Percentiles rank a stretch among this genome's conserved stretches.
These are phyloP conservation scores for Trachymyrmex septentrionalis DNA, from an alignment of 1,140 invertebrate species.

Conservation along the genomic window DNA sequence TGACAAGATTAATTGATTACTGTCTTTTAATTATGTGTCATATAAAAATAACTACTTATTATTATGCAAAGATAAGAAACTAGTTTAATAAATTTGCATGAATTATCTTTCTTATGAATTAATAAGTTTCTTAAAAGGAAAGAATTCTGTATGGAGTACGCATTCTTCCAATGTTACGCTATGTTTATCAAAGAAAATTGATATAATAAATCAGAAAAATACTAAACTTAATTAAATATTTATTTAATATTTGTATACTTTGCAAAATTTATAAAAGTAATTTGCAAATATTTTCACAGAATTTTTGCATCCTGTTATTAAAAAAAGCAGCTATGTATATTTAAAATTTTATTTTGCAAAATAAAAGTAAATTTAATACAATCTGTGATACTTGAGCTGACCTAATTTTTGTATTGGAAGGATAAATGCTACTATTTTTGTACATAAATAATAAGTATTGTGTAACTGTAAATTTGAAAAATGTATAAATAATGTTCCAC, in stretches of 20 bases:
- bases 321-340: neutral
- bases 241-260: no score
- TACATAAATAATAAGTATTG: neutral
- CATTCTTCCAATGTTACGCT: neutral
- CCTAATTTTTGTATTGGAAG: neutral
- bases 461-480: neutral
- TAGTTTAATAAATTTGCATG: slow-evolving; percentile 17
- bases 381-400: neutral
- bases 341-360: neutral
- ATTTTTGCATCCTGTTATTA: neutral
- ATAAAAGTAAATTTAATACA: neutral
- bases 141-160: neutral
- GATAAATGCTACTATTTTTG: neutral
- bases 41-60: neutral
- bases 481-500: neutral
- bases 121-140: neutral
- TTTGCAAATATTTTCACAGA: neutral
- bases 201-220: neutral
- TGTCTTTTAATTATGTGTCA: neutral
- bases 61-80: slow-evolving; percentile 4
- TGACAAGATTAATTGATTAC: neutral
- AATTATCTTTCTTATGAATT: slow-evolving; percentile 11
- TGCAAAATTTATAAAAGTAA: neutral
- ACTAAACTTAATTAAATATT: neutral
- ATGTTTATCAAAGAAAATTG: neutral